phyloP scores from a whole-genome alignment of 2,797 vertebrate species.

The Melanotaenia maccullochi region DNA sequence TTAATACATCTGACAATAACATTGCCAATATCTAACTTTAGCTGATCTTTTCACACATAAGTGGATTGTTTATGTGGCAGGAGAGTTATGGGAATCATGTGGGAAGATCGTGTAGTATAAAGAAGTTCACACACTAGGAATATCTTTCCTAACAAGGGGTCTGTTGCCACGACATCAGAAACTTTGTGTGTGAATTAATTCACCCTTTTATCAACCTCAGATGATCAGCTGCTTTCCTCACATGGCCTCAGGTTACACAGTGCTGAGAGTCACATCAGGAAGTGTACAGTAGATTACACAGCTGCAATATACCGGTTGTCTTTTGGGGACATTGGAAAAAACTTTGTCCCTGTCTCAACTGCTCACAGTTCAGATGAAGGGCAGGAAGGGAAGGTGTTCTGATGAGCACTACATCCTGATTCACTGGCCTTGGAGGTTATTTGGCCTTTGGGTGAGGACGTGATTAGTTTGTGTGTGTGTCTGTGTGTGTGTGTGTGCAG shows the following conservation, averaged over 20 bases:
- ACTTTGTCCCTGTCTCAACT: slow-evolving; percentile 3
- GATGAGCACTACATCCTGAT: slow-evolving; percentile 26
- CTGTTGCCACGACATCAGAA: neutral
- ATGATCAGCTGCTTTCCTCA: slow-evolving; percentile 21
- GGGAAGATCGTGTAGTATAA: neutral
- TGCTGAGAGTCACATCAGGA: slow-evolving; percentile 7
- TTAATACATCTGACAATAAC: neutral
- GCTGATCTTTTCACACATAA: neutral
- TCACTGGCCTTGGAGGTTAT: slow-evolving; percentile 14
- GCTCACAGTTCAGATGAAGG: slow-evolving; percentile 25
- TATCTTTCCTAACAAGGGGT: neutral
- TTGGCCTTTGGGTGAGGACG: slow-evolving; percentile 23
- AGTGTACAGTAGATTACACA: slow-evolving; percentile 13
- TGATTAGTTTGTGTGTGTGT: slow-evolving; percentile 5
- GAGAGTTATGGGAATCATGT: neutral
- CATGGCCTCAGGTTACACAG: neutral
- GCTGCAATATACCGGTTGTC: neutral
- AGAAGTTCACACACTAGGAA: neutral
- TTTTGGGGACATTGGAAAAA: neutral
- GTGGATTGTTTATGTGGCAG: neutral
- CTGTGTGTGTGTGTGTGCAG: slow-evolving; percentile 9
- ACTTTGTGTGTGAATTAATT: slow-evolving; percentile 6
- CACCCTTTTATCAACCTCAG: slow-evolving; percentile 7
- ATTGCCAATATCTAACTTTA: neutral
- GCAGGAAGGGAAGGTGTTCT: slow-evolving; percentile 28